These are phyloP conservation scores for Eupristina koningsbergeri DNA, from an alignment of 1,140 invertebrate genomes.

Conservation along the genomic window DNA sequence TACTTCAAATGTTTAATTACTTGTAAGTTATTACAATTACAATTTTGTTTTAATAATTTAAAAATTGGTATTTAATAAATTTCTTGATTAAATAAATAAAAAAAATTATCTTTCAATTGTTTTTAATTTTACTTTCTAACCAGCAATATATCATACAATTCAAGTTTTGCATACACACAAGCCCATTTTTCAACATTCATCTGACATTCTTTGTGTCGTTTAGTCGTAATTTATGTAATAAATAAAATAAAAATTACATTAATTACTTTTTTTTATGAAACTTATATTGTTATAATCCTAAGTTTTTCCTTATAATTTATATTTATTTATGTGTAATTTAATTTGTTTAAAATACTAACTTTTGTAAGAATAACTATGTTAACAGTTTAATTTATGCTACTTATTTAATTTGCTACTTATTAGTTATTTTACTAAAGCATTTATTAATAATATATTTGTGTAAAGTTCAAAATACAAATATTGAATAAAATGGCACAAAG, in stretches of 20 bases:
- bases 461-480: constrained; percentile 14
- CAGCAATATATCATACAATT: constrained; percentile 37
- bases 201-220: constrained; percentile 48
- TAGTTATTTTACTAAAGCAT: constrained; percentile 17
- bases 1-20: constrained; percentile 4
- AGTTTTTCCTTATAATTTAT: constrained; percentile 14
- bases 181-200: constrained; percentile 40
- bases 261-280: constrained; percentile 6
- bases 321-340: constrained; percentile 43
- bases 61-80: background rate
- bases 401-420: constrained; percentile 31
- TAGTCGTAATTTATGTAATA: constrained; percentile 34
- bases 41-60: constrained; percentile 39
- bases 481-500: constrained; percentile 42
- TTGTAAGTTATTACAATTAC: background rate
- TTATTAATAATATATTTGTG: constrained; percentile 27
- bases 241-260: constrained; percentile 30
- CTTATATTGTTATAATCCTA: constrained; percentile 30
- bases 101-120: constrained; percentile 9
- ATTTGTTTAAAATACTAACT: constrained; percentile 17
- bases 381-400: constrained; percentile 16
- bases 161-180: constrained; percentile 41
- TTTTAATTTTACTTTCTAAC: constrained; percentile 45
- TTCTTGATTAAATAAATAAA: too few relatives aligned
- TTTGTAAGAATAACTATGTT: constrained; percentile 21